Conservation (phyloP, 64 coral and sea anemone species). For the Stichodactyla mertensii region DNA sequence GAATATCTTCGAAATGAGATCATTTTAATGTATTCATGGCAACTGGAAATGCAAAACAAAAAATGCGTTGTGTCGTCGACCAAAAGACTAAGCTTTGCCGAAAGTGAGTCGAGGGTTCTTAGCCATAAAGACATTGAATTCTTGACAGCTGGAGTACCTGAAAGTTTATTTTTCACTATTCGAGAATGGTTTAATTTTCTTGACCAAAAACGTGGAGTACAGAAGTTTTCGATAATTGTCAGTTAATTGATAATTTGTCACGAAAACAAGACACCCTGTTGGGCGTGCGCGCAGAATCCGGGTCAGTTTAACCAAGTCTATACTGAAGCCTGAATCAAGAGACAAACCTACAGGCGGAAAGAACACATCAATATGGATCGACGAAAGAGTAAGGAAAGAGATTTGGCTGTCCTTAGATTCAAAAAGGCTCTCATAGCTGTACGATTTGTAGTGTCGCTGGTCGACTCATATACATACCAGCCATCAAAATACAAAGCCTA, state of each 20-base stretch:
- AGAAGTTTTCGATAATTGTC: neutral
- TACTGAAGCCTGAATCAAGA: neutral
- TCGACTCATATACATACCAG: neutral
- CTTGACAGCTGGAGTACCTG: neutral
- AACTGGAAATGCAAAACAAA: neutral
- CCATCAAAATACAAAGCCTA: constrained; percentile 8
- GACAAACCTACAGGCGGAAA: neutral
- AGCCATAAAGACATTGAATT: neutral
- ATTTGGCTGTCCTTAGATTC: neutral
- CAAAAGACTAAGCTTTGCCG: neutral
- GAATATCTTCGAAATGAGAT: neutral
- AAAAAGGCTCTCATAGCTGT: constrained; percentile 22
- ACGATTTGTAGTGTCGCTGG: neutral
- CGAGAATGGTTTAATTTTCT: neutral
- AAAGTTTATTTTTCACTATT: neutral
- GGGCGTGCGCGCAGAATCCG: neutral
- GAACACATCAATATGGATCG: neutral
- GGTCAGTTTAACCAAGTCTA: neutral
- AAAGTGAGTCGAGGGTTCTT: too few species aligned
- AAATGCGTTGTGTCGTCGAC: neutral
- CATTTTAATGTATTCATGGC: neutral
- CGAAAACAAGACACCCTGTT: constrained; percentile 5
- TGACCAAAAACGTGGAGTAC: neutral
- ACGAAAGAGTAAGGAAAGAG: neutral
- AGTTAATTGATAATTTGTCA: constrained; percentile 16